Base-by-base conservation (phyloP, 2,888 invertebrate genomes). In the Amblyjoppa fuscipennis region DNA sequence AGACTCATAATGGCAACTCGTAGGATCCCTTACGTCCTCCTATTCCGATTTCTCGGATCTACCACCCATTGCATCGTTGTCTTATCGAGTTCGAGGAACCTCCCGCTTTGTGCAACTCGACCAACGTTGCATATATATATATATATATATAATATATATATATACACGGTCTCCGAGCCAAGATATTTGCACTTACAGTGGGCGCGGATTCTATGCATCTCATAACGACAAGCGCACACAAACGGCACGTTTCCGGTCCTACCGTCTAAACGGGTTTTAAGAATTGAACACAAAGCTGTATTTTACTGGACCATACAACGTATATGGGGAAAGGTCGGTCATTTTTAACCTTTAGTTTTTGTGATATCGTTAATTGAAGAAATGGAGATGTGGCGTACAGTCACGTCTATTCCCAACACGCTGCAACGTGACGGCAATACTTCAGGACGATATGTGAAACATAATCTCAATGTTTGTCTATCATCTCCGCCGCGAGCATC, bases 81-180 rank as follows among this genome's bases (percentile, higher is more conserved):
- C 81, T 74, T 81, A 81, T 81, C 81, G 56, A 73, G 1, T 76
- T 76, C 81, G 59, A 28, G 9, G 64, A 75, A 81, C 59, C 51
- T 59, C 51, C n/a, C 38, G 4, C 31, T 53, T 66, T 64, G 13
- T 70, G 64, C 49, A 45, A 51, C 56, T 76, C 53, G 61, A 28
- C n/a, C 51, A 34, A 13, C 41, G 69, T 13, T 13, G 28, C n/a
- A 51, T 34, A n/a, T 34, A 13, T 20, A 16, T 49, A 49, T 51
- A 2, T 11, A 49, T 49, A 49, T 49, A 16, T 20, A 16, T 49
- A 49, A 20, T 20, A 16, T 49, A 49, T 51, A 2, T 11, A 49
- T 49, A 49, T 49, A 16, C 45, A 49, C 3, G 3, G 3, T 49
- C 45, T 49, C 4, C 13, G 45, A 49, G 13, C 16, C 45, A 16